Evolutionary conservation across 2,113 vertebrate genomes (phyloP).

Genomic region (Crocuta crocuta): DNA sequence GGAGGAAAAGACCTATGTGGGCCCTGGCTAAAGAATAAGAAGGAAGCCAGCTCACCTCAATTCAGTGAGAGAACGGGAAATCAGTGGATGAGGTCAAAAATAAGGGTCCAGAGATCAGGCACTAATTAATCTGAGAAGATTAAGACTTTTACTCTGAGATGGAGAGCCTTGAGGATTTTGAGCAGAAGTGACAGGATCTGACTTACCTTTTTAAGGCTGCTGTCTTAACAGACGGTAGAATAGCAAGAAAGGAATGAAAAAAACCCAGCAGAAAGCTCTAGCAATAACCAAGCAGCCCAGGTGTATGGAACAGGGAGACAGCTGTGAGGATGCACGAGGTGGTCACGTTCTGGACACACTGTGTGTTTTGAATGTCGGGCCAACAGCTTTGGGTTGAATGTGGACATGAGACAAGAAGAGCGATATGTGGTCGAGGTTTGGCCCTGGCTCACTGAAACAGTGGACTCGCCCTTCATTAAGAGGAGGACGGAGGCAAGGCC

Average conservation of each 20-base stretch:
- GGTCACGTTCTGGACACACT: background rate
- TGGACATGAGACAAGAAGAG: background rate
- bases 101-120: background rate
- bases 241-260: background rate
- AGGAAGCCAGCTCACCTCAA: background rate
- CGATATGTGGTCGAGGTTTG: background rate
- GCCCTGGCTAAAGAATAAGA: background rate
- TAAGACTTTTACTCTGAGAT: background rate
- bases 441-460: background rate
- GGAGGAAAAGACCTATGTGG: background rate
- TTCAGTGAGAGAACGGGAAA: background rate
- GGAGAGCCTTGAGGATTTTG: background rate
- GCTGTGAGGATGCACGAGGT: background rate
- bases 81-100: background rate
- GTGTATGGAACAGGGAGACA: accelerated
- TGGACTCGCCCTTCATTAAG: background rate
- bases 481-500: background rate
- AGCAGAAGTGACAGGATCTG: background rate
- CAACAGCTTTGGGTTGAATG: background rate
- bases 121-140: background rate
- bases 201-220: constrained; percentile 16
- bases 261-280: background rate
- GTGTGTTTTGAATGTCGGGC: background rate
- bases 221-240: background rate
- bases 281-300: background rate